Base-by-base conservation (phyloP, 2,797 vertebrate species). In the Epinephelus malabaricus region DNA sequence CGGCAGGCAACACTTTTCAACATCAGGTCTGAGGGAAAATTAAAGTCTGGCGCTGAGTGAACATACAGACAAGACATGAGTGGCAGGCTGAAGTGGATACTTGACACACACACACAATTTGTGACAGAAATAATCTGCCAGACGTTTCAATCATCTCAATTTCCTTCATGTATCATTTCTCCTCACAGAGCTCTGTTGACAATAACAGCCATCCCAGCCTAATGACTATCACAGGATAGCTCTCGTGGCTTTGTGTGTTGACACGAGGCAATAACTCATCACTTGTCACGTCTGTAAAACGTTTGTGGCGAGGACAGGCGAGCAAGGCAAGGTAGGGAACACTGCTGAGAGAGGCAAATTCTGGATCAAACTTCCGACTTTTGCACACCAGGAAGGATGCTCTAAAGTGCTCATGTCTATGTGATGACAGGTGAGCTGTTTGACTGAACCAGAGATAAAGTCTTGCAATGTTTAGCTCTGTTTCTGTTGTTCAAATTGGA, bases 111-210 rank as follows among this genome's bases (percentile, higher is more conserved):
- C 43, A 25, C 7, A 25, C 63, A 73, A 76, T 87, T 59, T 76
- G 78, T 84, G 83, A 80, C 84, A 85, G 75, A 83, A 90, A 80
- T 83, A 80, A 87, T 81, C 76, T 73, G 63, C 70, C 85, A 78
- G 76, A 80, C 47, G 11, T 83, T 90, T 89, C 89, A 84, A 93
- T 93, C 87, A 82, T 87, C 81, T 86, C 81, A 6, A 27, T 81
- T 88, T 79, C 85, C 76, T 76, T 47, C 61, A 14, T 53, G 66
- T 38, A 27, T 21, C 55, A 61, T 27, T 47, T 54, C 55, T 50
- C n/a, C 69, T 71, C 67, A 2, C 69, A 30, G 19, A 51, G 84
- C 59, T 69, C 60, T 45, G 76, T 40, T 69, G 75, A 85, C 76
- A 81, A 73, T 67, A 78, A 88, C 69, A 81, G 79, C 76, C 10